These are phyloP conservation scores for Drosophila yakuba DNA, from an alignment of 1,140 invertebrate species.

Conservation along the genomic window DNA sequence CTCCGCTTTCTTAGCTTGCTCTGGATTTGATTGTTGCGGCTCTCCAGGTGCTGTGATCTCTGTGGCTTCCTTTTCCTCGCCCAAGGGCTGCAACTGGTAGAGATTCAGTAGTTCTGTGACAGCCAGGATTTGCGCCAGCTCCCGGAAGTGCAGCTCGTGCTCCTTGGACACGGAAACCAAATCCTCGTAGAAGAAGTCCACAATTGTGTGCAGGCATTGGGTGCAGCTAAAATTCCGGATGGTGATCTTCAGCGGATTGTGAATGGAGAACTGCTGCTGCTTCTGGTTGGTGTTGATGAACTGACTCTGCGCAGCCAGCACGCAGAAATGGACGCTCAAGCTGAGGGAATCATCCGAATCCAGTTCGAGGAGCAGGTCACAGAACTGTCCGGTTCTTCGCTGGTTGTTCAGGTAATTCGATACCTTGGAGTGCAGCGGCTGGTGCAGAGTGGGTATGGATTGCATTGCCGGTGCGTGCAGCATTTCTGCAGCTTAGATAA, in stretches of 20 bases:
- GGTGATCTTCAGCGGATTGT: constrained; percentile 77
- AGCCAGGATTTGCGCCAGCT: constrained; percentile 69
- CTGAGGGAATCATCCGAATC: constrained; percentile 60
- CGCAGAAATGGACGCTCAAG: constrained; percentile 74
- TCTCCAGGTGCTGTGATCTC: constrained; percentile 13
- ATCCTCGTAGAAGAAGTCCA: constrained; percentile 82
- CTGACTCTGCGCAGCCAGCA: constrained; percentile 75
- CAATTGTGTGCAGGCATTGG: constrained; percentile 73
- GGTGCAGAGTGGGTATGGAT: constrained; percentile 64
- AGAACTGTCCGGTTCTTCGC: constrained; percentile 74
- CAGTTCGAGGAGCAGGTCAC: constrained; percentile 71
- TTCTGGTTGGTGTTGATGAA: constrained; percentile 70
- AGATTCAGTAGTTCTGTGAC: constrained; percentile 76
- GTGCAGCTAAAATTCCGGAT: constrained; percentile 73
- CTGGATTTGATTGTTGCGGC: constrained; percentile 22
- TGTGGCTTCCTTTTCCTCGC: constrained; percentile 26
- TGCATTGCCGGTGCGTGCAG: constrained; percentile 20
- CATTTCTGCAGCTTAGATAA: not conserved
- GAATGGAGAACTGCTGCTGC: constrained; percentile 80
- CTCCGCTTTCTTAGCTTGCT: constrained; percentile 39
- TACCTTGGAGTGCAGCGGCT: constrained; percentile 77
- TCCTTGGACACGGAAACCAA: constrained; percentile 77
- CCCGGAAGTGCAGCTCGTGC: constrained; percentile 73
- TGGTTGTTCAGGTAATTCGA: constrained; percentile 79
- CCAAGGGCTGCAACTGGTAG: constrained; percentile 57